These are phyloP conservation scores for Masnerella sp. DNA, from an alignment of 2,888 invertebrate genomes.

Conservation along the genomic window DNA sequence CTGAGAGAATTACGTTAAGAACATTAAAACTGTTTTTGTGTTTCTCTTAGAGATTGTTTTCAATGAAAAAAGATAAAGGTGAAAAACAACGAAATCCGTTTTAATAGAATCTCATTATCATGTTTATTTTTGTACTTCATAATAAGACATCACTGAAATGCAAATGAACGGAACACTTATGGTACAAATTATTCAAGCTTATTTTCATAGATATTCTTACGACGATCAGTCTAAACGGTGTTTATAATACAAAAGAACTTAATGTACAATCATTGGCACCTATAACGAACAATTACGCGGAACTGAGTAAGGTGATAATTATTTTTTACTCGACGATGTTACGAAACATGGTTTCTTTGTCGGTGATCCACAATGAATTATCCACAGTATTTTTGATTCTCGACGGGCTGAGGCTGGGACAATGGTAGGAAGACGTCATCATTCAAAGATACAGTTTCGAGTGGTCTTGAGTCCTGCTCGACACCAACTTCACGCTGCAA, in stretches of 20 bases:
- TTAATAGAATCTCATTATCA: neutral
- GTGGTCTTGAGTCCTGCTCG: too few relatives aligned
- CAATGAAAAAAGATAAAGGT: neutral
- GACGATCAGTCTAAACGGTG: constrained; percentile 16
- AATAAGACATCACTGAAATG: constrained; percentile 1
- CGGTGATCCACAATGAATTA: too few relatives aligned
- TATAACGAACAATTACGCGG: neutral
- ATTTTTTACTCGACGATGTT: too few relatives aligned
- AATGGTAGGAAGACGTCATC: too few relatives aligned
- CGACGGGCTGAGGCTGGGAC: too few relatives aligned
- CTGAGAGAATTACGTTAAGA: too few relatives aligned
- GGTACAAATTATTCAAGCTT: constrained; percentile 14
- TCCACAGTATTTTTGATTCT: too few relatives aligned
- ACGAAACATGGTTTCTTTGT: too few relatives aligned
- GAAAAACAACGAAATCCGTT: neutral
- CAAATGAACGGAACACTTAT: constrained; percentile 18
- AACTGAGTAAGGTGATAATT: too few relatives aligned
- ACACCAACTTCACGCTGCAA: too few relatives aligned
- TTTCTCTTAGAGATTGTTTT: neutral
- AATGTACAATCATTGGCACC: neutral
- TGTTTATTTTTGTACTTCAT: constrained; percentile 1
- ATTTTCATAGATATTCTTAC: constrained; percentile 15
- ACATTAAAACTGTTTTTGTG: neutral
- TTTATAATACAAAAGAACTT: constrained; percentile 15
- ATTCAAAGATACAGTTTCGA: too few relatives aligned